A percentile compares a stretch with the other conserved stretches of the same genome.
Evolutionary conservation across 2,888 invertebrate genomes (phyloP).

Genomic region (Tanytarsus gracilentus): DNA sequence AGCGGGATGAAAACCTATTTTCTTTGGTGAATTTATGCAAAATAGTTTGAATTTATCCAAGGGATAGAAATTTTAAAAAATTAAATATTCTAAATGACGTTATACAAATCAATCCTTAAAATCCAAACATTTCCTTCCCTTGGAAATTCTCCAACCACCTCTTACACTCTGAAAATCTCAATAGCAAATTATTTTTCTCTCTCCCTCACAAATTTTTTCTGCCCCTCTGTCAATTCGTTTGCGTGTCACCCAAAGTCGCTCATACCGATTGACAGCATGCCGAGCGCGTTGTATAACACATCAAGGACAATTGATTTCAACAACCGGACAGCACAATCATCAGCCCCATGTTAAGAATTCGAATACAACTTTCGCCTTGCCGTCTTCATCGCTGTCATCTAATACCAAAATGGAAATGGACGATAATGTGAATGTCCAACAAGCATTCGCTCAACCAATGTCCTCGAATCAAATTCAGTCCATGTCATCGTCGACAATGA

Average conservation of each 20-base stretch:
- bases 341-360: conserved; percentile 41
- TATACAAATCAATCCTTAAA: no score
- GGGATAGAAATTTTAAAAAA: no score
- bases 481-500: conserved; percentile 16
- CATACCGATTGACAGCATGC: conserved; percentile 44
- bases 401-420: conserved; percentile 9
- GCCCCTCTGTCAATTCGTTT: background rate
- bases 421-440: background rate
- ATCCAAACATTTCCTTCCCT: no score
- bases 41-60: no score
- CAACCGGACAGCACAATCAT: conserved; percentile 43
- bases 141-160: no score
- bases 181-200: background rate
- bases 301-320: conserved; percentile 43
- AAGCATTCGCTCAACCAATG: conserved; percentile 9
- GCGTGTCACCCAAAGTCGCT: conserved; percentile 35
- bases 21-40: conserved; percentile 36
- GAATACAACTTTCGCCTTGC: background rate
- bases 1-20: conserved; percentile 46
- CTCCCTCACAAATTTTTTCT: background rate
- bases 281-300: conserved; percentile 44
- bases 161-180: background rate
- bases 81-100: no score
- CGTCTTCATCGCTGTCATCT: background rate
- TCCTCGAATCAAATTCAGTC: conserved; percentile 14